phyloP scores from a whole-genome alignment of 2,797 vertebrate genomes.

The Sebastes hopkinsi region DNA sequence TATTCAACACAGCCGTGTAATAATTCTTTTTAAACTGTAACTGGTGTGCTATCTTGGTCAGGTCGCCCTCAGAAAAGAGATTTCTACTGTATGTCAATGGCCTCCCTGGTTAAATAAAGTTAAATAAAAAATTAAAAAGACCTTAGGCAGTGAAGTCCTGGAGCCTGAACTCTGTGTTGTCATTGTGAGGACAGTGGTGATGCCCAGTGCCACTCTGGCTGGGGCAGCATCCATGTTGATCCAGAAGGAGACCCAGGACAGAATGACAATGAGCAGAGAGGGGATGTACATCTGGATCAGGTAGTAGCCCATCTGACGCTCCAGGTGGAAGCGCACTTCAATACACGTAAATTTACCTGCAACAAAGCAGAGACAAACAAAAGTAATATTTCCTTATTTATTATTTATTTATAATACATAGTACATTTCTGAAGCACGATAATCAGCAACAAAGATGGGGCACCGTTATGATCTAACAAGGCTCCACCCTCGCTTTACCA shows the following conservation, averaged over 20 bases:
- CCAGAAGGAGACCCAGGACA: conserved; percentile 98
- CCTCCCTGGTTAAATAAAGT: not conserved
- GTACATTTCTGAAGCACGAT: not conserved
- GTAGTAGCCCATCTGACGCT: conserved; percentile 98
- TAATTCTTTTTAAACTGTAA: no score
- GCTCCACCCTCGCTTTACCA: not conserved
- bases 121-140: not conserved
- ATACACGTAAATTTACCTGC: conserved; percentile 97
- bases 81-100: not conserved
- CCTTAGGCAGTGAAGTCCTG: conserved; percentile 95
- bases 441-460: not conserved
- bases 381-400: not conserved
- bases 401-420: not conserved
- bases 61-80: no score
- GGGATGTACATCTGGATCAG: conserved; percentile 99
- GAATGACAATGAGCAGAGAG: conserved; percentile 94
- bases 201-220: conserved; percentile 93
- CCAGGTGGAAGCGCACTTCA: conserved; percentile 95
- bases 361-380: not conserved
- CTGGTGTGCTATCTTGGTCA: no score
- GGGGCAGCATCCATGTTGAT: conserved; percentile 99
- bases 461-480: not conserved
- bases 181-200: conserved; percentile 98
- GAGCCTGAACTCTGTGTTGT: conserved; percentile 98
- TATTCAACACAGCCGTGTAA: no score